phyloP scores from a whole-genome alignment of 2,113 vertebrate species.

The Columba livia region DNA sequence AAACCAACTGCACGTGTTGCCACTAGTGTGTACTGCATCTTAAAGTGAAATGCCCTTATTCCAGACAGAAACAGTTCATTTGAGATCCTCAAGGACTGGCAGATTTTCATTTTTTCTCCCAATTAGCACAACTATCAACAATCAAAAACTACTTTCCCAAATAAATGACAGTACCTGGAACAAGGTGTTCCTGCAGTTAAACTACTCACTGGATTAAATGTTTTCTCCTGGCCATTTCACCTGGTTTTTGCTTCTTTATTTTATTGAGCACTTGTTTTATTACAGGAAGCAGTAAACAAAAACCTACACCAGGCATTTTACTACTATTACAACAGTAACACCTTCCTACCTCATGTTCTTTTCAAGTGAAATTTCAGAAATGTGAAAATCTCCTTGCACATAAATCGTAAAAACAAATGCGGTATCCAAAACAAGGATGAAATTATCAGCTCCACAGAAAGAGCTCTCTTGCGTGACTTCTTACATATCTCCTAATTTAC shows the following conservation, averaged over 20 bases:
- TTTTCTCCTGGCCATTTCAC: neutral
- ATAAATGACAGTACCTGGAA: neutral
- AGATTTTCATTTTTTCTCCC: neutral
- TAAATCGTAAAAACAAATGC: neutral
- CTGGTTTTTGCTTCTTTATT: neutral
- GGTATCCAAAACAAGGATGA: neutral
- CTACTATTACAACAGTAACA: neutral
- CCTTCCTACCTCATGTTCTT: neutral
- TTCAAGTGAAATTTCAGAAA: neutral
- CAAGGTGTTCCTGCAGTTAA: neutral
- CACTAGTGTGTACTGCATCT: neutral
- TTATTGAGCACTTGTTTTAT: neutral
- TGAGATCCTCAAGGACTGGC: neutral
- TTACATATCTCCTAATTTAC: neutral
- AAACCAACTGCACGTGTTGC: neutral
- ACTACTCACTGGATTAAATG: neutral
- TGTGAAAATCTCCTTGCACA: neutral
- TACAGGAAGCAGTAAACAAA: conserved; percentile 3
- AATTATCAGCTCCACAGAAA: neutral
- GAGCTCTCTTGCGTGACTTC: neutral
- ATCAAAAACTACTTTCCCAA: neutral
- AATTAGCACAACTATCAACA: neutral
- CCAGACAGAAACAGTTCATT: neutral
- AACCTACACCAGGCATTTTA: neutral
- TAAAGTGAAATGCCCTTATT: neutral